A percentile compares a stretch with the other conserved stretches of the same genome.
Evolutionary conservation across 30 jellyfish, hydroid and myxozoan genomes (phyloP).

Genomic region (Chironex yamaguchii): DNA sequence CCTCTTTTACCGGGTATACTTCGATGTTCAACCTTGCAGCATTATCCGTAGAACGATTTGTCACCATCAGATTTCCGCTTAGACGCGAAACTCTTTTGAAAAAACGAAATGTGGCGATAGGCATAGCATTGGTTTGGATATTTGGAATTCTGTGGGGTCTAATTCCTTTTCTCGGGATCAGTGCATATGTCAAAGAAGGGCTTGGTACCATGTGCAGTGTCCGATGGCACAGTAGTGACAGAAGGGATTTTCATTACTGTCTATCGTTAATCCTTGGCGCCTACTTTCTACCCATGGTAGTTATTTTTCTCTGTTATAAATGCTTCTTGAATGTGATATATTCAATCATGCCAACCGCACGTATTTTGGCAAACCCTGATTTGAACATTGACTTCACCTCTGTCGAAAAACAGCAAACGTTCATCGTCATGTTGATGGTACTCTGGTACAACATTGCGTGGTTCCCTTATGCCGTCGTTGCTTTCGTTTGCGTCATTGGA

Average conservation of each 20-base stretch:
- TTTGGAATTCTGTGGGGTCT: background rate
- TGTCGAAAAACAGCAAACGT: background rate
- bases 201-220: background rate
- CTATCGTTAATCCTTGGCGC: background rate
- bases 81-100: background rate
- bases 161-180: slow-evolving; percentile 5
- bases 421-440: background rate
- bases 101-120: background rate
- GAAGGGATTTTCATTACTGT: background rate
- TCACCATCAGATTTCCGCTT: background rate
- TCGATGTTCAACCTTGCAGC: slow-evolving; percentile 8
- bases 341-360: background rate
- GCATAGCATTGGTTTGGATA: slow-evolving; percentile 1
- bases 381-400: background rate
- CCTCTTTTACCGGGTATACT: background rate
- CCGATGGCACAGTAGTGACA: background rate
- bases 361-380: background rate
- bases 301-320: background rate
- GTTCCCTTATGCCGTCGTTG: background rate
- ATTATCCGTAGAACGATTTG: background rate
- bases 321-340: background rate
- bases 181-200: background rate
- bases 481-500: background rate
- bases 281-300: background rate
- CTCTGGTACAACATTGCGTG: background rate